phyloP scores from a whole-genome alignment of 2,113 vertebrate species.

The Entosphenus tridentatus region DNA sequence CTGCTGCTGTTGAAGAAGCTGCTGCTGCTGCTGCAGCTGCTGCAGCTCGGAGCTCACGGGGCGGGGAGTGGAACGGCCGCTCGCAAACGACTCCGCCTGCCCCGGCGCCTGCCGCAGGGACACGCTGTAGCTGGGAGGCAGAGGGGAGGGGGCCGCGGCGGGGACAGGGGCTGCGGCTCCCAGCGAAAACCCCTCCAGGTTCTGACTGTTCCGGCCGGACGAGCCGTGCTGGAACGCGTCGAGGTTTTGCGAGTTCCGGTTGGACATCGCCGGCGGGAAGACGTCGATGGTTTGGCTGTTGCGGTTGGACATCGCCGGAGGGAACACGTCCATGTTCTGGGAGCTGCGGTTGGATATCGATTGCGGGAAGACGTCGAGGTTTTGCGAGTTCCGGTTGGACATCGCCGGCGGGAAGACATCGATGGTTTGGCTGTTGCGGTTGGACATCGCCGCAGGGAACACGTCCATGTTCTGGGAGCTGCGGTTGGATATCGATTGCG shows the following conservation, averaged over 20 bases:
- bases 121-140: too few species aligned
- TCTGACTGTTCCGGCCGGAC: too few species aligned
- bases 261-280: constrained; percentile 54
- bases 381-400: constrained; percentile 31
- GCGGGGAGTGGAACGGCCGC: constrained; percentile 38
- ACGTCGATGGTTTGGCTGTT: constrained; percentile 36
- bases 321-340: constrained; percentile 44
- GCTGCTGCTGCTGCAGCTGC: constrained; percentile 29
- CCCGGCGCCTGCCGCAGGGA: constrained; percentile 32
- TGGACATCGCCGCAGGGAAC: constrained; percentile 53
- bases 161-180: constrained; percentile 31
- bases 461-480: constrained; percentile 44
- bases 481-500: constrained; percentile 37
- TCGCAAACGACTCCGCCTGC: constrained; percentile 49
- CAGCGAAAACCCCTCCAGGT: too few species aligned
- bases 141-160: constrained; percentile 25
- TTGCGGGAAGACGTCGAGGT: constrained; percentile 48
- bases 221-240: too few species aligned
- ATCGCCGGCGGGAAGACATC: too few species aligned
- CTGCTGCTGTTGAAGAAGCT: constrained; percentile 43
- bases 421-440: constrained; percentile 15
- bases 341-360: constrained; percentile 38
- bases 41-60: constrained; percentile 77
- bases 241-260: constrained; percentile 42
- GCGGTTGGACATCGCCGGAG: constrained; percentile 56